A percentile compares a stretch with the other conserved stretches of the same genome.
Evolutionary conservation across 1,140 invertebrate genomes (phyloP).

Genomic region (Pomacea maculata): DNA sequence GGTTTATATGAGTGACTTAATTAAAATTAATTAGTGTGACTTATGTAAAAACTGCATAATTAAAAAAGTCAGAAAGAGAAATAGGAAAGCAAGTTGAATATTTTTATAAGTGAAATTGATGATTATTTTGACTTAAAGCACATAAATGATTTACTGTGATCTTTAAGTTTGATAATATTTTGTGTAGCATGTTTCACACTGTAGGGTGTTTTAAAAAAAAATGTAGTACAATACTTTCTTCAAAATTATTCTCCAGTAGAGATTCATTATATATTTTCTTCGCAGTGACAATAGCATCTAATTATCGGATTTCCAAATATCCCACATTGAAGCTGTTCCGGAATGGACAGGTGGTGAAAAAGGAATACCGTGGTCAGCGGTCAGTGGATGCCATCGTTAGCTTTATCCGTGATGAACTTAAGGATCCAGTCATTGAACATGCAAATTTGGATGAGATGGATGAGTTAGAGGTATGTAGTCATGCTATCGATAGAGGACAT

Average conservation of each 20-base stretch:
- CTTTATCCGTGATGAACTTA: constrained; percentile 88
- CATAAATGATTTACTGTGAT: no score
- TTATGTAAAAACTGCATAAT: no score
- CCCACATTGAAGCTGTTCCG: constrained; percentile 96
- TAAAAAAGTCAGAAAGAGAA: no score
- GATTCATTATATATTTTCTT: constrained; percentile 23
- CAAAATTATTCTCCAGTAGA: background rate
- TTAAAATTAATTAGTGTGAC: no score
- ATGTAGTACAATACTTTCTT: background rate
- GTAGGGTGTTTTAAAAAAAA: background rate
- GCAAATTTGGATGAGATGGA: constrained; percentile 78
- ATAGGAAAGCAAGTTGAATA: no score
- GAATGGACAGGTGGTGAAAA: constrained; percentile 92
- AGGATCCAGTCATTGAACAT: constrained; percentile 88
- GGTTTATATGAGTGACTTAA: no score
- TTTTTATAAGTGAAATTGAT: no score
- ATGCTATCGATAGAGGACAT: no score
- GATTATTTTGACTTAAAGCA: no score
- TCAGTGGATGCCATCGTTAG: constrained; percentile 86
- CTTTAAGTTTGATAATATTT: no score
- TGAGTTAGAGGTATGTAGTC: constrained; percentile 75
- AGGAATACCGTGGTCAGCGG: constrained; percentile 87
- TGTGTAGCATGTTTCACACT: no score
- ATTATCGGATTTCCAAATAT: constrained; percentile 98
- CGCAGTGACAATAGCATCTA: constrained; percentile 79